Evolutionary conservation across 2,113 vertebrate species (phyloP), one percentile per base, ranked within the genome.

Genomic region (Oxyruncus cristatus): DNA sequence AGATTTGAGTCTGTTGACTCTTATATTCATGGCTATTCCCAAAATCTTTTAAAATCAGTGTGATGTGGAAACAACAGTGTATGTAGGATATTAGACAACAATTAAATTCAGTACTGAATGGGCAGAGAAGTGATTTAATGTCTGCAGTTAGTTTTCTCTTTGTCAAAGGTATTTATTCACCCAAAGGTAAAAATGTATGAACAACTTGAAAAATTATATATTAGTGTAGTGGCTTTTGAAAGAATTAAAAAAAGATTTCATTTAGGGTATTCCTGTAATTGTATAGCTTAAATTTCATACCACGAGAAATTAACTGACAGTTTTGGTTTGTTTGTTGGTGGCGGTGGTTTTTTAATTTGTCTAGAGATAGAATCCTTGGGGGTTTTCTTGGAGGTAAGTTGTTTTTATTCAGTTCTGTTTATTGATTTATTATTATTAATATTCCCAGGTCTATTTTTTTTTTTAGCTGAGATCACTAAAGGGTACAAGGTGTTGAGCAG

Each of bases 341-440:
- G 33, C 44, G 42, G 2, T 28, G 7, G 72, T 13, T 58, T 27
- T 13, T 61, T 22, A 13, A 2, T 58, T 44, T 63, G n/a, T 55
- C 35, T 19, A 32, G 26, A 65, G 24, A 19, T 21, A 32, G 16
- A 55, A 12, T 39, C 3, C 7, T 68, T 15, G 4, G 11, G 1
- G 0, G 1, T 10, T 62, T 47, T 42, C 9, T 24, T 14, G 8
- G 18, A 9, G 3, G 6, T 35, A 44, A 12, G 12, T 28, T 11
- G 1, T 33, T 58, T 56, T 46, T 42, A 3, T 14, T 35, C 7
- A 63, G 4, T 41, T 79, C 14, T 49, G 13, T 28, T n/a, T 70
- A 49, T 15, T 16, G 5, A 9, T 18, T 3, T 68, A 11, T 30
- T 13, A 42, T n/a, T n/a, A 4, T 20, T 46, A 46, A 53, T 50